These are phyloP conservation scores for Phyllotis vaccarum DNA, from an alignment of 2,797 vertebrate species.

Conservation along the genomic window DNA sequence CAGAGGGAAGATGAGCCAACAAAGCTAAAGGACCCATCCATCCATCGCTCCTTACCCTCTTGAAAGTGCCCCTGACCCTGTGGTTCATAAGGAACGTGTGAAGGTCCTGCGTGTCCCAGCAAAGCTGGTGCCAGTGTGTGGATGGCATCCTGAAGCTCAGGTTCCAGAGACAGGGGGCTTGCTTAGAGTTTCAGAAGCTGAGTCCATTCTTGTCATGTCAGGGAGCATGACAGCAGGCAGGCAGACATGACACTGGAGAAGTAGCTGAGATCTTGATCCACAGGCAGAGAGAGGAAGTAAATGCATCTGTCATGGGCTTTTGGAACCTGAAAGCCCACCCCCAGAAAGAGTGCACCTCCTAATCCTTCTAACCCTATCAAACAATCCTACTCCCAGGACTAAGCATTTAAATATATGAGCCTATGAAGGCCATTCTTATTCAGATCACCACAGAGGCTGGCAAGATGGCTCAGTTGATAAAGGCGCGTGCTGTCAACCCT, in stretches of 20 bases:
- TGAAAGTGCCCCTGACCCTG: not conserved
- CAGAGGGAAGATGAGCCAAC: not conserved
- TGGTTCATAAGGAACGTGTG: not conserved
- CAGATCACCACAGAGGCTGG: not conserved
- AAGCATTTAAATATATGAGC: not conserved
- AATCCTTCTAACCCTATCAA: not conserved
- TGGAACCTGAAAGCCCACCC: not conserved
- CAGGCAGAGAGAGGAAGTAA: not conserved
- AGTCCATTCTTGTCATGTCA: not conserved
- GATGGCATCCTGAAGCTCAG: not conserved
- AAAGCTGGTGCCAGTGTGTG: not conserved
- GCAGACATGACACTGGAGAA: not conserved
- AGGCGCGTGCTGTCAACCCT: not conserved
- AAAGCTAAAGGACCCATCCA: not conserved
- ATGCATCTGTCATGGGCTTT: not conserved
- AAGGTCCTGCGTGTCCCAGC: not conserved
- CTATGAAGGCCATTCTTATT: too few species aligned
- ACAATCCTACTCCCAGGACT: not conserved
- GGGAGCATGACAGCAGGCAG: not conserved
- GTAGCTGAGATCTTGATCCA: not conserved
- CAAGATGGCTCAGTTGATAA: not conserved
- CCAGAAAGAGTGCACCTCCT: not conserved
- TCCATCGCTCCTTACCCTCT: not conserved
- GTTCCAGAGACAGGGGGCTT: not conserved
- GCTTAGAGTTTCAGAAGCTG: not conserved